phyloP scores from a whole-genome alignment of 2,888 invertebrate species.

The Eupithecia exiguata region DNA sequence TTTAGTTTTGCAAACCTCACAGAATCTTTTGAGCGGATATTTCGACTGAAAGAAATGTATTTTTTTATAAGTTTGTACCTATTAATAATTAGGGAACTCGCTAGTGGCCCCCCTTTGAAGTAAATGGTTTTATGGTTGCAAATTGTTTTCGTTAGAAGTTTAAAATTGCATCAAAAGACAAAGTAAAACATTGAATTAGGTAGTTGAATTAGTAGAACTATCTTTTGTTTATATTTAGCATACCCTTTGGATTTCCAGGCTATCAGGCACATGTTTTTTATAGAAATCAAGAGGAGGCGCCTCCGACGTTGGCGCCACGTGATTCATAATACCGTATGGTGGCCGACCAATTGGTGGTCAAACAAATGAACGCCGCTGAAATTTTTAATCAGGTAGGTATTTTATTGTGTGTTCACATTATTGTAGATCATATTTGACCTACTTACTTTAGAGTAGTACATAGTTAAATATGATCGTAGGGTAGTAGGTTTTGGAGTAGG shows the following conservation, averaged over 20 bases:
- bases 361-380: not conserved
- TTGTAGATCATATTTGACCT: not conserved
- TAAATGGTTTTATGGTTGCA: not conserved
- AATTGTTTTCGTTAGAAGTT: not conserved
- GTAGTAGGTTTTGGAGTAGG: too few species aligned
- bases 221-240: slow-evolving; percentile 36
- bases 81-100: not conserved
- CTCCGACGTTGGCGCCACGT: slow-evolving; percentile 15
- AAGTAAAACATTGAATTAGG: not conserved
- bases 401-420: not conserved
- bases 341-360: not conserved
- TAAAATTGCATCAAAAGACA: not conserved
- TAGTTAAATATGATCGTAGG: too few species aligned
- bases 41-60: not conserved
- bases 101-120: not conserved
- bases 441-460: too few species aligned
- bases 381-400: not conserved
- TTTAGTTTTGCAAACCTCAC: not conserved
- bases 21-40: not conserved
- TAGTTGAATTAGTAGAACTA: not conserved
- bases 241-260: slow-evolving; percentile 54
- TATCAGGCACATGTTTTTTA: slow-evolving; percentile 57
- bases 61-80: too few species aligned
- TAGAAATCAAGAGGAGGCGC: slow-evolving; percentile 44
- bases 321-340: not conserved